Evolutionary conservation across 2,113 vertebrate genomes (phyloP).

Genomic region (Lycaon pictus): DNA sequence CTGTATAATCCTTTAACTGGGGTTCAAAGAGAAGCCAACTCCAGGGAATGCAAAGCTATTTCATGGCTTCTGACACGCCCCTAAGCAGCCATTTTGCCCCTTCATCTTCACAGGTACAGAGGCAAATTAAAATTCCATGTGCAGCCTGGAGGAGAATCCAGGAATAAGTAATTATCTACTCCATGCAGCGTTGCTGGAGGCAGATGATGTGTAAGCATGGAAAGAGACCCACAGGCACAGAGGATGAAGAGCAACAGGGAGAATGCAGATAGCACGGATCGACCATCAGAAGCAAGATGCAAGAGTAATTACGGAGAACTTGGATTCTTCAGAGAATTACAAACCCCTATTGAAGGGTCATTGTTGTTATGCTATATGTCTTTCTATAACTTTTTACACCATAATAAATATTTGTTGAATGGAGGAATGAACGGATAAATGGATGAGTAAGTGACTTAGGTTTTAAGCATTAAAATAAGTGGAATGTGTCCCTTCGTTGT

Average conservation of each 20-base stretch:
- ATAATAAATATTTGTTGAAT: background rate
- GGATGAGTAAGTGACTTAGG: background rate
- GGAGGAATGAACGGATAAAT: background rate
- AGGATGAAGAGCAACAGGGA: background rate
- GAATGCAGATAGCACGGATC: background rate
- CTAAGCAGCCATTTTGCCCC: background rate
- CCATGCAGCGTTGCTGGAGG: background rate
- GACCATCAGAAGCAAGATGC: background rate
- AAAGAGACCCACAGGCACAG: constrained; percentile 33
- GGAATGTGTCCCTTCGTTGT: background rate
- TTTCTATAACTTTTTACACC: background rate
- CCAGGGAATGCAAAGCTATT: constrained; percentile 65
- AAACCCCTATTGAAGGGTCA: background rate
- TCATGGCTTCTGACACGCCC: background rate
- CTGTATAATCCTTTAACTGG: constrained; percentile 56
- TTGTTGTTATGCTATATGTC: background rate
- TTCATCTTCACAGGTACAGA: constrained; percentile 41
- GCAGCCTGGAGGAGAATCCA: background rate
- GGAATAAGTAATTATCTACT: background rate
- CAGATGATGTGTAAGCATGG: background rate
- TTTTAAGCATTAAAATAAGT: background rate
- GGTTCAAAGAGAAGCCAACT: constrained; percentile 36
- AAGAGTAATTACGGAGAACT: background rate
- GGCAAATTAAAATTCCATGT: constrained; percentile 55
- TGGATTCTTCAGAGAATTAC: constrained; percentile 17